Evolutionary conservation across 2,888 invertebrate species (phyloP), one percentile per base, ranked within the genome.

Genomic region (Pristionchus mayeri): DNA sequence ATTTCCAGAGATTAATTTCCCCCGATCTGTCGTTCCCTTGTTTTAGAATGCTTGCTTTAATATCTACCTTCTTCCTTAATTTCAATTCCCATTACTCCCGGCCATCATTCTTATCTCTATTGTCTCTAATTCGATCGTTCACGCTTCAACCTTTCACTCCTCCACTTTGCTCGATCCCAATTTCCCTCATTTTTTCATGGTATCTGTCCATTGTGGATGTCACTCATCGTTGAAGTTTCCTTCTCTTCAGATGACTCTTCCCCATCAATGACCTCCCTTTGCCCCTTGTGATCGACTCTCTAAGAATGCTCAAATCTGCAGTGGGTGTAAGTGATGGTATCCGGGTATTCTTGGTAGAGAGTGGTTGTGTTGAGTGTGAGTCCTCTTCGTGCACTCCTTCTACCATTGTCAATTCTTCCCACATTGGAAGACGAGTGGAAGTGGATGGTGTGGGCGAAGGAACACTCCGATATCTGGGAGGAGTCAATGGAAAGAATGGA

Each of bases 401-500:
- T 16, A 71, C 57, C 9, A 44, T 76, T n/a, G 71, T 83, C 0
- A 50, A 67, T 30, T 67, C 71, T 9, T 44, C 50, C 18, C 30
- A 83, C 52, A 44, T 83, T 18, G 71, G 71, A 44, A 52, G 52
- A 24, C 21, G 52, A 48, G 83, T 83, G n/a, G 44, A 44, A 27
- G 82, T 82, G 11, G 21, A 48, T 21, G 82, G 82, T 30, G 24
- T 63, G 13, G 82, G 82, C 9, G 63, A 67, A 86, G 95, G 95
- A 2, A 93, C 93, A 24, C 93, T 95, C 52, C 93, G 94, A 13
- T 95, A 94, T 93, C 93, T 95, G 86, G 95, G 95, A 4, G 93
- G 93, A 52, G 94, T 95, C 11, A 94, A 95, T 76, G 93, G 95
- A 71, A 95, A 95, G 54, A 93, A 93, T 18, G 95, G 95, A 3